Evolutionary conservation across 2,797 vertebrate genomes (phyloP), one percentile per base, ranked within the genome.

Genomic region (Molossus alvarezi): DNA sequence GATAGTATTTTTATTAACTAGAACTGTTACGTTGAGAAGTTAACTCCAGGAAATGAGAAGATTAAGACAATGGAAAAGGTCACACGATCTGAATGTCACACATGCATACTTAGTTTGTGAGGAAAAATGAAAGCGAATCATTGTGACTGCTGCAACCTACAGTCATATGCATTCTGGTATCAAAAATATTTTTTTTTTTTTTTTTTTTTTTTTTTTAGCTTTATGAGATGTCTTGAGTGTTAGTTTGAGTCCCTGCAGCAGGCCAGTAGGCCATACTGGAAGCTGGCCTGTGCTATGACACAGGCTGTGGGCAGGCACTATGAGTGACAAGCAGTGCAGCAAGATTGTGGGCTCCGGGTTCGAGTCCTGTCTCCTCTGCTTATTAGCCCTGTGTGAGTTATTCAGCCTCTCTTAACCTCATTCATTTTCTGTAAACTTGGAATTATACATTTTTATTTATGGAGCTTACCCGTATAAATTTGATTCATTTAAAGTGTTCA

Each of bases 381-480:
- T 6, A 33, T 53, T 37, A 94, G 25, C 20, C 29, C 45, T 33
- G 18, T 84, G 33, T 7, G 29, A 76, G 23, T 81, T 53, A 41
- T 45, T 64, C 76, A 93, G 1, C n/a, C 11, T 88, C 86, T 51
- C 55, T 81, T 37, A 37, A 20, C 17, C 72, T 90, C 48, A 2
- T 51, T 93, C 20, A n/a, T 60, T 73, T 58, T 45, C 82, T 64
- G 7, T 86, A 80, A 79, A 85, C 23, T 45, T 57, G 13, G 33
- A 83, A 87, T 69, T 69, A 45, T n/a, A 82, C 33, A 73, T 87
- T 81, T 77, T 18, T 29, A 88, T 71, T 81, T 53, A 18, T 67
- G 64, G 58, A 62, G 41, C 71, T 88, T 23, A 53, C 20, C 9
- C 10, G 10, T 57, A 33, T 15, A 27, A n/a, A 92, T 45, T 69